Percentiles rank a stretch among this genome's conserved stretches.
phyloP scores from a whole-genome alignment of 2,888 invertebrate species.

The Sinotaia quadrata region DNA sequence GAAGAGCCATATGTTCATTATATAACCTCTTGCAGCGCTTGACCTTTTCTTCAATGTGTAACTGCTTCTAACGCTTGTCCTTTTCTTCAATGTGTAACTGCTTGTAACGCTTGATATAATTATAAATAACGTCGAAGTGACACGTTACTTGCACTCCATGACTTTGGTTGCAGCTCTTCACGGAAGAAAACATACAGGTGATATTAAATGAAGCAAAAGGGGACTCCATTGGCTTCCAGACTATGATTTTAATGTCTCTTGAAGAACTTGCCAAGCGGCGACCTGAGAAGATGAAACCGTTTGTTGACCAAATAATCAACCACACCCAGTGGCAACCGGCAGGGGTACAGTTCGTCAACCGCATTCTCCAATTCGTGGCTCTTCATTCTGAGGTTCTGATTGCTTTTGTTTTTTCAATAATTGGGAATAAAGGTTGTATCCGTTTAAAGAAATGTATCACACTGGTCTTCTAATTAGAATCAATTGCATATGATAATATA shows the following conservation, averaged over 20 bases:
- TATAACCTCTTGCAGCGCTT: not conserved
- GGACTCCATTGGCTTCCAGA: slow-evolving; percentile 7
- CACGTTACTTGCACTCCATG: too few relatives aligned
- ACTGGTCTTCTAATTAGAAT: too few relatives aligned
- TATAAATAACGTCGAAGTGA: too few relatives aligned
- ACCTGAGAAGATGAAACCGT: slow-evolving; percentile 20
- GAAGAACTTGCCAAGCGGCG: slow-evolving; percentile 26
- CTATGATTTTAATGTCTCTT: slow-evolving; percentile 19
- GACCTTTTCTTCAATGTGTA: not conserved
- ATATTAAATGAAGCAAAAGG: slow-evolving; percentile 27
- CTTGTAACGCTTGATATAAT: too few relatives aligned
- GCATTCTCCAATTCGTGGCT: slow-evolving; percentile 20
- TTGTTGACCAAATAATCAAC: slow-evolving; percentile 14
- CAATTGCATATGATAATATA: too few relatives aligned
- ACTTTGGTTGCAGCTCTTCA: slow-evolving; percentile 32
- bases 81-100: not conserved
- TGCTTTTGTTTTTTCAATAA: too few relatives aligned
- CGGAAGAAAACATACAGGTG: slow-evolving; percentile 22
- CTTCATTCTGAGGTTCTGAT: slow-evolving; percentile 19
- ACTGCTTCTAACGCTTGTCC: not conserved
- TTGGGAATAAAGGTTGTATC: too few relatives aligned
- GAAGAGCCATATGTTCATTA: not conserved
- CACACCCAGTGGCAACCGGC: slow-evolving; percentile 4
- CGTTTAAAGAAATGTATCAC: too few relatives aligned
- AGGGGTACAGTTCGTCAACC: not conserved